Evolutionary conservation across 2,888 invertebrate genomes (phyloP).

Genomic region (Pseudeuparius sepicola): DNA sequence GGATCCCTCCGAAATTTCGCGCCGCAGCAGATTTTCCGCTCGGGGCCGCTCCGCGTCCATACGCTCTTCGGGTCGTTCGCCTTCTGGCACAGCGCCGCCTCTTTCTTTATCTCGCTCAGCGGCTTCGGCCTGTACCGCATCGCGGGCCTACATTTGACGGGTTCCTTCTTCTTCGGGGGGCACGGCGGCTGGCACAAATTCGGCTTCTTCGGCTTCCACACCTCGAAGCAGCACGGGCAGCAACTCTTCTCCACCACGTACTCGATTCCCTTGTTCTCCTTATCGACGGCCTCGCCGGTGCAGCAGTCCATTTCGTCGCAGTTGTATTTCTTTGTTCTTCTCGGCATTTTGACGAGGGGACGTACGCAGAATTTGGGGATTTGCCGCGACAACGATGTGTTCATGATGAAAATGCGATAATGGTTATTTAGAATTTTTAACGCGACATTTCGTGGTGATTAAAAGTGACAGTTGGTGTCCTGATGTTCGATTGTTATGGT

Average conservation of each 20-base stretch:
- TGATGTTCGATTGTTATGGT: no score
- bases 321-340: constrained; percentile 8
- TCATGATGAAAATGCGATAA: constrained; percentile 8
- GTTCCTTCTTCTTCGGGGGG: background rate
- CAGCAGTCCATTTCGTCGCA: constrained; percentile 20
- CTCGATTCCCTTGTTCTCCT: constrained; percentile 6
- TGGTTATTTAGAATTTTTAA: background rate
- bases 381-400: background rate
- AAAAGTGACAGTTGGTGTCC: constrained; percentile 8
- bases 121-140: constrained; percentile 8
- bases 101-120: constrained; percentile 15
- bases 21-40: no score
- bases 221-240: constrained; percentile 22
- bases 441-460: background rate
- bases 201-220: constrained; percentile 29
- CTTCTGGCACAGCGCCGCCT: constrained; percentile 16
- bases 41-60: no score
- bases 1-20: no score
- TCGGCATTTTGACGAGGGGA: background rate
- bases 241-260: constrained; percentile 25
- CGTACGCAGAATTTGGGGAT: background rate
- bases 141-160: constrained; percentile 13
- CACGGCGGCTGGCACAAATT: constrained; percentile 13
- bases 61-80: constrained; percentile 14
- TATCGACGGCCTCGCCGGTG: constrained; percentile 8